Percentiles rank a stretch among this genome's conserved stretches.
Evolutionary conservation across 2,888 invertebrate genomes (phyloP).

Genomic region (Polydrusus cervinus): DNA sequence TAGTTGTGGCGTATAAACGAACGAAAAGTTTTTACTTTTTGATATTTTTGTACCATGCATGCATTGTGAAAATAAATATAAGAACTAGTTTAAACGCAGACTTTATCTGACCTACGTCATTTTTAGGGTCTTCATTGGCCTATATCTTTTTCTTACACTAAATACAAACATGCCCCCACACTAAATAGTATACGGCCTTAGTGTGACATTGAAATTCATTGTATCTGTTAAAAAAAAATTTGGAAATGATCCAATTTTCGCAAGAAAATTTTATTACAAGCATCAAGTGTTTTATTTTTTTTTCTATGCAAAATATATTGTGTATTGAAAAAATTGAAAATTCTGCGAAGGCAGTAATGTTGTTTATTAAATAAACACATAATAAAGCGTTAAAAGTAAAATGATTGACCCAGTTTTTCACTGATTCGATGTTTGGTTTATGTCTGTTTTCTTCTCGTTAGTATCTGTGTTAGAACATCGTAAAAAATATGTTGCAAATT

Average conservation of each 20-base stretch:
- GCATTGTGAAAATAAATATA: too few relatives aligned
- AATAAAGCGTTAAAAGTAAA: neutral
- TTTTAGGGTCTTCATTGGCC: too few relatives aligned
- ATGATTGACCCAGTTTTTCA: constrained; percentile 3
- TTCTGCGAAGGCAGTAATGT: neutral
- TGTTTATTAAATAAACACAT: constrained; percentile 4
- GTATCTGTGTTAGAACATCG: neutral
- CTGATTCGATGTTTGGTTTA: neutral
- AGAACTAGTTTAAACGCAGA: too few relatives aligned
- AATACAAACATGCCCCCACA: neutral
- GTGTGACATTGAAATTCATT: constrained; percentile 38
- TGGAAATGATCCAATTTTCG: constrained; percentile 33
- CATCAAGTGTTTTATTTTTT: constrained; percentile 14
- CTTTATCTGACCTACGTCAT: too few relatives aligned
- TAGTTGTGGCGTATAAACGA: too few relatives aligned
- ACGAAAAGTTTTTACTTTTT: too few relatives aligned
- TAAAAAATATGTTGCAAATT: too few relatives aligned
- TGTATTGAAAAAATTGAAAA: constrained; percentile 1
- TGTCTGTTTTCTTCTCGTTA: neutral
- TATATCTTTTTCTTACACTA: too few relatives aligned
- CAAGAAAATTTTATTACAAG: constrained; percentile 21
- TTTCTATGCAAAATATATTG: neutral
- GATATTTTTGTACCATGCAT: too few relatives aligned
- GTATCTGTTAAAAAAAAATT: constrained; percentile 24
- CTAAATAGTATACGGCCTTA: constrained; percentile 4